Evolutionary conservation across 2,113 vertebrate species (phyloP), one percentile per base, ranked within the genome.

Genomic region (Rhineura floridana): DNA sequence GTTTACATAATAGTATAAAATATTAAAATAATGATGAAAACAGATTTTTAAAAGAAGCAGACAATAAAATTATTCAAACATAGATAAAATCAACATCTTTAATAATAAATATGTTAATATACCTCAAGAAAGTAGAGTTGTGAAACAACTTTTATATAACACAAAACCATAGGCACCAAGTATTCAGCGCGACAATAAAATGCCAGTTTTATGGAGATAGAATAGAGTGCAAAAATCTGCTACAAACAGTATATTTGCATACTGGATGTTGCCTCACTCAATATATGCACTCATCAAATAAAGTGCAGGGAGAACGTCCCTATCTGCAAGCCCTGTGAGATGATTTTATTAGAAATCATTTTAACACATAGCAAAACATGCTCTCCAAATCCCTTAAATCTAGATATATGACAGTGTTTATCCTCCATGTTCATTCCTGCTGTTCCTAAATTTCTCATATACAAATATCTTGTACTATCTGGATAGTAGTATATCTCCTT

Each of bases 311-410:
- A 28, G 89, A 85, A 82, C 8, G 63, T 81, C 0, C 23, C 84
- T 48, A 87, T 79, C 83, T 89, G 79, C 77, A 6, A 79, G 21
- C 17, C 30, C 33, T 44, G n/a, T 50, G 11, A 4, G 80, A 76
- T 75, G 81, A 62, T 89, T 82, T 87, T 90, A 75, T 39, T 5
- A 1, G 0, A 59, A 50, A 36, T 0, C 12, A 84, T 63, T 50
- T 65, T 25, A 88, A 89, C 89, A 92, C 55, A 89, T 5, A 42
- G 46, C n/a, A 50, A 77, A 52, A 69, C 25, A 46, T 86, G 33
- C 65, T 87, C 12, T 79, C 46, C 6, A 44, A 78, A 65, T 78
- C 63, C 33, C 42, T 67, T 79, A 33, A 9, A 36, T 86, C 59
- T 78, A 73, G 70, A 75, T 62, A 48, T 65, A 25, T 78, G 55